Evolutionary conservation across 2,888 invertebrate genomes (phyloP), one percentile per base, ranked within the genome.

Genomic region (Parapristionchus giblindavisi): DNA sequence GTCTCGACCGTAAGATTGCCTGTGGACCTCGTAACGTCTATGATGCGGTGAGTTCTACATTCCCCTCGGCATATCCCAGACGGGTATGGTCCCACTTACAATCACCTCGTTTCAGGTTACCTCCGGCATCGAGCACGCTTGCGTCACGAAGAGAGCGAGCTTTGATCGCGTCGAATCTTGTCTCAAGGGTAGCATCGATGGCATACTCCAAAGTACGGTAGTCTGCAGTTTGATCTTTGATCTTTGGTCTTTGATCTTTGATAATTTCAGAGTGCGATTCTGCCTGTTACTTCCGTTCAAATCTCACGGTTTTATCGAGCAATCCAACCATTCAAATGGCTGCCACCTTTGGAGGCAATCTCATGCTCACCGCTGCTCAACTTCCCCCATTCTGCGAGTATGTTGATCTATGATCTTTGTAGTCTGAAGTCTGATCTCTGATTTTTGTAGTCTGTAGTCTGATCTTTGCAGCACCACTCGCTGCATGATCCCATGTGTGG

Each of bases 81-180:
- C 48, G 11, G 8, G 52, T 52, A 5, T 52, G 52, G 24, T 52
- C 48, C 48, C 48, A 14, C 48, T 14, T 43, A 8, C 48, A 8
- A 14, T 17, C 48, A 43, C 8, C 32, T 17, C 21, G 8, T 63
- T 3, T 66, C 36, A 73, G 73, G 51, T 5, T 0, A 73, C 73
- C 1, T 60, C 60, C 2, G 73, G 73, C 14, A 60, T 73, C 2
- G 60, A 73, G 51, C 29, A 43, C 61, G 27, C 73, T 32, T 73
- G 73, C 21, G 32, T 73, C 24, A 34, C 29, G 4, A 60, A 61
- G 60, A 14, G 36, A 1, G 0, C 29, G 2, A 6, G 11, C 3
- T 73, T 48, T 51, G 48, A 43, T 11, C 24, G 40, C 3, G n/a
- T 34, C 0, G 56, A 73, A 14, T 36, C 61, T 1, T 73, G 73